Base-by-base conservation (phyloP, 2,888 invertebrate genomes). In the Julus scanicus region DNA sequence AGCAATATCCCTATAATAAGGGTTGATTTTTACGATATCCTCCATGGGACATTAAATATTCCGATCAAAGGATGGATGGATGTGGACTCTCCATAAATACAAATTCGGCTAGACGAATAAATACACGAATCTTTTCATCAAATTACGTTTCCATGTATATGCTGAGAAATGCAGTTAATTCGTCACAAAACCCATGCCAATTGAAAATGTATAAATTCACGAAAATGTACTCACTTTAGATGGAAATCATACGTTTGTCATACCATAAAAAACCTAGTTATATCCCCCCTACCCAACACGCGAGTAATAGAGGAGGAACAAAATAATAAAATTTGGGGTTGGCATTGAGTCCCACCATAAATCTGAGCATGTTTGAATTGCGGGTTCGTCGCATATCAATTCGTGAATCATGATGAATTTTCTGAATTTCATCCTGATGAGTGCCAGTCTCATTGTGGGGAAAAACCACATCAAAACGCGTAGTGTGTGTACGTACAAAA, bases 221-320 rank as follows among this genome's bases (percentile, higher is more conserved):
- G 57, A 57, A 57, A 57, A 57, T 57, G 17, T 57, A 57, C 57
- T 57, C 57, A 57, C 57, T 57, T 57, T 57, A 57, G 57, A 57
- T 57, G 57, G 57, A 57, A 57, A 57, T 57, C 57, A 57, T 57
- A 57, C 57, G 15, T 57, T 17, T 57, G 57, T 57, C 57, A 57
- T 44, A 57, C 57, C 57, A 57, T 57, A 57, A 57, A 57, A 57
- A 57, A 15, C 57, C 17, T 44, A 3, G 44, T 44, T 44, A 44
- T 44, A 44, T 44, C 44, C 17, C 57, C 57, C n/a, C 57, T 17
- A 57, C n/a, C 57, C 57, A 5, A 57, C 17, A 2, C 2, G 57
- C 15, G n/a, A 57, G 57, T 57, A n/a, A 57, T 57, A 17, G 57
- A 57, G 57, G 57, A 57, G 57, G 57, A 17, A 17, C 17, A 57